Base-by-base conservation (phyloP, 37 sponge, comb jelly and placozoan genomes). In the Beroe ovata region DNA sequence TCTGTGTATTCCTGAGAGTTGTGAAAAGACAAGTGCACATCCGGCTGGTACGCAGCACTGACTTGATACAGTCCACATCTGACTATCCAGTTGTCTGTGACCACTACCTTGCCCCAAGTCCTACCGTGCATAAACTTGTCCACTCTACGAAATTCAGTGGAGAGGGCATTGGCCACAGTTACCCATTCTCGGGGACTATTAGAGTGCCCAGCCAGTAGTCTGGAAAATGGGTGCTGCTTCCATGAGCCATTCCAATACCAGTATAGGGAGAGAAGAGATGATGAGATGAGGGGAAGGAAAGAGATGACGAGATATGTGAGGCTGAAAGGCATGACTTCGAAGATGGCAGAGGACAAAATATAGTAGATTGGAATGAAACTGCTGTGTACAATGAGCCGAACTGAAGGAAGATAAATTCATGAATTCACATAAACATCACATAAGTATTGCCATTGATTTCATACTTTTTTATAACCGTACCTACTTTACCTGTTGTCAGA, bases 51-150 rank as follows among this genome's bases (percentile, higher is more conserved):
- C 1, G 91, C 91, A 25, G 39, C 39, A 22, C 32, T 60, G 2
- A 90, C 59, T 0, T 19, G 28, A 90, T 90, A 88, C 21, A 66
- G 36, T 6, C 66, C 62, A 33, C 60, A 64, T 33, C 64, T 90
- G 0, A 96, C 40, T 60, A 96, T 93, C 96, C 96, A 96, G 0
- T 93, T 92, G 89, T 94, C 95, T 16, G 96, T 96, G 29, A 96
- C 93, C 20, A 93, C 62, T 22, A 95, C 64, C n/a, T 59, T 90
- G n/a, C 42, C 91, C 39, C 91, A 71, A 0, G 92, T 93, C 66
- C 18, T 37, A 71, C 94, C 89, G 36, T 93, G 90, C 38, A 91
- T 64, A 89, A 96, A 96, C 72, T 96, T 96, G 64, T 96, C 93
- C 0, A 93, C 72, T 26, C 88, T 60, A 23, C 93, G 34, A 59